These are phyloP conservation scores for Papilio glaucus DNA, from an alignment of 1,140 invertebrate species.

Conservation along the genomic window DNA sequence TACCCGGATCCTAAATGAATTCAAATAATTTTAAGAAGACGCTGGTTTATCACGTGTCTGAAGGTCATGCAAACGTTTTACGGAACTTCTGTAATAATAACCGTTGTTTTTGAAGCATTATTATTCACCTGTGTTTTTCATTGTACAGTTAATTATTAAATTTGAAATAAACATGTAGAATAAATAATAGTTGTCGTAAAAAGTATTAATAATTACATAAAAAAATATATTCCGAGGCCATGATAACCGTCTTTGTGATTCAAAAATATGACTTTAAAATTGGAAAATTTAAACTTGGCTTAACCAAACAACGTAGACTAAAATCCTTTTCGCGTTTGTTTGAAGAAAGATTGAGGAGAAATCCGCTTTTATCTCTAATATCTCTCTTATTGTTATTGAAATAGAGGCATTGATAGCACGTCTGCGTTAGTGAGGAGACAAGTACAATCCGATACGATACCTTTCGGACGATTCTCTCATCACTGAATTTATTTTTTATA, in stretches of 20 bases:
- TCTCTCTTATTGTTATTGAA: conserved; percentile 60
- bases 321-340: conserved; percentile 56
- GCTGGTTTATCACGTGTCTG: not conserved
- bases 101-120: not conserved
- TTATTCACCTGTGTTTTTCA: not conserved
- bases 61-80: not conserved
- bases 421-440: conserved; percentile 48
- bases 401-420: conserved; percentile 55
- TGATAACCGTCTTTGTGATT: not conserved
- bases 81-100: not conserved
- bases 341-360: conserved; percentile 65
- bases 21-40: not conserved
- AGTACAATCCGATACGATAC: conserved; percentile 13
- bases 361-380: conserved; percentile 71
- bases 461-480: conserved; percentile 39
- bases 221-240: not conserved
- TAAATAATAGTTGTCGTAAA: not conserved
- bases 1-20: no score
- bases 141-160: conserved; percentile 2
- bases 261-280: conserved; percentile 2
- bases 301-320: conserved; percentile 30
- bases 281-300: not conserved
- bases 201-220: not conserved
- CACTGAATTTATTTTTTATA: conserved; percentile 38
- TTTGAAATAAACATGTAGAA: not conserved